Evolutionary conservation across 2,888 invertebrate species (phyloP).

Genomic region (Rhorus exstirpatorius): DNA sequence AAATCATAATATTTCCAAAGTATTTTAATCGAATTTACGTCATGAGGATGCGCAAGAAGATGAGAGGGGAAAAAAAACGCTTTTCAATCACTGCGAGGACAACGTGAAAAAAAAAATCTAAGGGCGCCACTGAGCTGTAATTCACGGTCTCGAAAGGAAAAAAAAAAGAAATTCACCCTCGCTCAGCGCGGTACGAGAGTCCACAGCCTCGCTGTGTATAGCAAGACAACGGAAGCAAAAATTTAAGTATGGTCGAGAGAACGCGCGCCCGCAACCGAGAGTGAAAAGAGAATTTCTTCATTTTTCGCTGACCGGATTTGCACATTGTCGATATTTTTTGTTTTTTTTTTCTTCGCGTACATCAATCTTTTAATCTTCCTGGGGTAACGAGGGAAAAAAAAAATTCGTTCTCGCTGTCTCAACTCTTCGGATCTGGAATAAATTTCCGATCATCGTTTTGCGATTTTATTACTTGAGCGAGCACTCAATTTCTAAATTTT

Average conservation of each 20-base stretch:
- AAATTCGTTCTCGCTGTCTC: conserved; percentile 4
- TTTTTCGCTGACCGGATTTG: conserved; percentile 48
- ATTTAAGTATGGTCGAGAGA: conserved; percentile 50
- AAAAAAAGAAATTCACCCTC: conserved; percentile 48
- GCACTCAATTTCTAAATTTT: no score
- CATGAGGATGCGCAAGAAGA: no score
- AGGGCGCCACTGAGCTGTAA: background rate
- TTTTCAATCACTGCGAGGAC: background rate
- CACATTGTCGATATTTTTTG: conserved; percentile 4
- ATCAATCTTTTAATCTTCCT: background rate
- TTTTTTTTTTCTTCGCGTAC: conserved; percentile 4
- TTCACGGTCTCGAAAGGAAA: conserved; percentile 25
- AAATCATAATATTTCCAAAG: no score
- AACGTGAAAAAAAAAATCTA: conserved; percentile 18
- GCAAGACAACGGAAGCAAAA: conserved; percentile 36
- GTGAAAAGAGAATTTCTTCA: conserved; percentile 36
- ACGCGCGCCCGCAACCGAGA: conserved; percentile 19
- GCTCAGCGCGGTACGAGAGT: background rate
- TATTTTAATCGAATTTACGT: no score
- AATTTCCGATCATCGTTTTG: background rate
- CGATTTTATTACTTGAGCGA: background rate
- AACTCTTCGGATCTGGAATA: conserved; percentile 3
- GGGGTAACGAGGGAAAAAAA: background rate
- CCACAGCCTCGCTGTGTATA: background rate
- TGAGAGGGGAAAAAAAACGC: conserved; percentile 5